phyloP scores from a whole-genome alignment of 2,113 vertebrate genomes.

The Budorcas taxicolor region DNA sequence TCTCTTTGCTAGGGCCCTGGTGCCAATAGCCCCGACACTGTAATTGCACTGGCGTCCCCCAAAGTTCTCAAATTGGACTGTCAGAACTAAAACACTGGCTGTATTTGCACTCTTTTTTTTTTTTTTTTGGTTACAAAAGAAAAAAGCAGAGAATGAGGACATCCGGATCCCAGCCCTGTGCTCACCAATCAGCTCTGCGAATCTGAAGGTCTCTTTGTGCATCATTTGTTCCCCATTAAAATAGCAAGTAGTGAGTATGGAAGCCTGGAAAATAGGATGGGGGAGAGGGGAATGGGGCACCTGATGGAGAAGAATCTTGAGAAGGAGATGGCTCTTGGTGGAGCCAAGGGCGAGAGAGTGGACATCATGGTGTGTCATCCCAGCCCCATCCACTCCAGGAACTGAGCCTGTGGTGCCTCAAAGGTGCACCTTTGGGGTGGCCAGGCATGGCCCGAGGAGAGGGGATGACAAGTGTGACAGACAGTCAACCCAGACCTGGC shows the following conservation, averaged over 20 bases:
- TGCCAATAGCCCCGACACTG: background rate
- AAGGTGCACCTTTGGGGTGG: background rate
- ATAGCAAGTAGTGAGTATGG: background rate
- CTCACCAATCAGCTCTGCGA: background rate
- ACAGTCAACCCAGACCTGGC: background rate
- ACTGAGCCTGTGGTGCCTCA: background rate
- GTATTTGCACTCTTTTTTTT: background rate
- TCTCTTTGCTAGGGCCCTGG: background rate
- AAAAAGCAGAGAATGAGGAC: background rate
- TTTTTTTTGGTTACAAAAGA: background rate
- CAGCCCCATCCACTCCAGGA: background rate
- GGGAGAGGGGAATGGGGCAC: too few species aligned
- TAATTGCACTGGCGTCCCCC: background rate
- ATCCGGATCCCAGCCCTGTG: background rate
- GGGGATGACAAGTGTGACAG: background rate
- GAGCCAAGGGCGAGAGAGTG: background rate
- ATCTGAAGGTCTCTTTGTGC: background rate
- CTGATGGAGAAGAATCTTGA: background rate
- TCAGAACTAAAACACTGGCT: background rate
- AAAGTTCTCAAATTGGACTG: background rate
- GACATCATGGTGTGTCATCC: background rate
- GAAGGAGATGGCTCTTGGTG: background rate
- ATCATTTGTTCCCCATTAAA: background rate
- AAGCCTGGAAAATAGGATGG: background rate
- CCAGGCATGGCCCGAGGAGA: background rate